phyloP scores from a whole-genome alignment of 2,888 invertebrate species.

The Acronicta psi region DNA sequence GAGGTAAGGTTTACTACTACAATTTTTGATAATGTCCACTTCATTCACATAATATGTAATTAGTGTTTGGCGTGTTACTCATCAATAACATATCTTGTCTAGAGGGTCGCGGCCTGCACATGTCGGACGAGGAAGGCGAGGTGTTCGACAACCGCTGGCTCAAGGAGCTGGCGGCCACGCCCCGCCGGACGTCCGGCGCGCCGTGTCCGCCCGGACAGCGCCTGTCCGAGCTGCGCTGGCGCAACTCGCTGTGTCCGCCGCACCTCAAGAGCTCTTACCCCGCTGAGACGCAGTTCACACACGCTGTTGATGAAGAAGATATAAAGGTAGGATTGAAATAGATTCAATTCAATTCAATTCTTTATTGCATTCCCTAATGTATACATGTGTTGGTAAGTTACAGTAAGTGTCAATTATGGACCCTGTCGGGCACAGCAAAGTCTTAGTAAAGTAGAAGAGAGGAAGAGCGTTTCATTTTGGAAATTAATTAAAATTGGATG shows the following conservation, averaged over 20 bases:
- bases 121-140: slow-evolving; percentile 96
- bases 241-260: slow-evolving; percentile 95
- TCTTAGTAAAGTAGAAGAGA: too few relatives aligned
- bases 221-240: slow-evolving; percentile 92
- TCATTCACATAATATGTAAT: too few relatives aligned
- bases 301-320: slow-evolving; percentile 83
- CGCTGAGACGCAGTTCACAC: slow-evolving; percentile 93
- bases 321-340: slow-evolving; percentile 73
- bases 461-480: too few relatives aligned
- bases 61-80: too few relatives aligned
- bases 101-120: slow-evolving; percentile 88
- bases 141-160: slow-evolving; percentile 95
- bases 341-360: too few relatives aligned
- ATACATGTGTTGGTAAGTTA: too few relatives aligned
- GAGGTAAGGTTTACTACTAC: slow-evolving; percentile 59
- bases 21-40: not conserved
- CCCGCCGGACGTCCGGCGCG: slow-evolving; percentile 70
- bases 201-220: slow-evolving; percentile 45
- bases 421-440: too few relatives aligned
- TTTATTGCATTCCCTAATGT: too few relatives aligned
- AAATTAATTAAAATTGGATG: too few relatives aligned
- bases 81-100: not conserved
- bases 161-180: slow-evolving; percentile 90
- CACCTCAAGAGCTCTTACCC: slow-evolving; percentile 96
- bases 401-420: too few relatives aligned